These are phyloP conservation scores for Chromis chromis DNA, from an alignment of 2,797 vertebrate species.

Conservation along the genomic window DNA sequence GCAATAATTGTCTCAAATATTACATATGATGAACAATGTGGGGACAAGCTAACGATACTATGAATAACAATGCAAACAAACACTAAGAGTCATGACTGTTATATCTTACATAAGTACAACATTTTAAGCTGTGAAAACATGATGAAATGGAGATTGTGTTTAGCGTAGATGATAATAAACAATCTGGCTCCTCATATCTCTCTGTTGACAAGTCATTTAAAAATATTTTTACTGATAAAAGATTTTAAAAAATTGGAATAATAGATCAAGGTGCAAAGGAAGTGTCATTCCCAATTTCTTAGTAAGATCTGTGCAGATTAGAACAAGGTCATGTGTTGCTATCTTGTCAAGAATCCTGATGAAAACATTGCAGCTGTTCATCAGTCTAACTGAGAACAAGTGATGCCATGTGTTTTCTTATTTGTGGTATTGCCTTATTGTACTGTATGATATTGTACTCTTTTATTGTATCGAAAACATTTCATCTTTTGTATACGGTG, in stretches of 20 bases:
- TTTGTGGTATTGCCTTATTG: background rate
- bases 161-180: background rate
- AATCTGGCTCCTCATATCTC: background rate
- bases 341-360: background rate
- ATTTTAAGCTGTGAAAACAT: background rate
- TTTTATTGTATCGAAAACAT: background rate
- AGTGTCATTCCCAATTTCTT: too few species aligned
- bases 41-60: background rate
- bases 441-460: background rate
- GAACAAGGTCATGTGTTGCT: background rate
- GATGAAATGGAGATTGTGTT: background rate
- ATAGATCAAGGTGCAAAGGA: too few species aligned
- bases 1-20: background rate
- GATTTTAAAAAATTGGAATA: background rate
- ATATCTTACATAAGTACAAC: background rate
- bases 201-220: too few species aligned
- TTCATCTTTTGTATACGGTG: background rate
- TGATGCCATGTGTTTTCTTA: background rate
- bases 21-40: background rate
- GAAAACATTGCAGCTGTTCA: background rate
- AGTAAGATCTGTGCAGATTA: too few species aligned
- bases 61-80: background rate
- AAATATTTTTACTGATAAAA: too few species aligned
- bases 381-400: background rate
- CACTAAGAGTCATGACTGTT: background rate